Base-by-base conservation (phyloP, 2,888 invertebrate genomes). In the Microplitis deprimator region DNA sequence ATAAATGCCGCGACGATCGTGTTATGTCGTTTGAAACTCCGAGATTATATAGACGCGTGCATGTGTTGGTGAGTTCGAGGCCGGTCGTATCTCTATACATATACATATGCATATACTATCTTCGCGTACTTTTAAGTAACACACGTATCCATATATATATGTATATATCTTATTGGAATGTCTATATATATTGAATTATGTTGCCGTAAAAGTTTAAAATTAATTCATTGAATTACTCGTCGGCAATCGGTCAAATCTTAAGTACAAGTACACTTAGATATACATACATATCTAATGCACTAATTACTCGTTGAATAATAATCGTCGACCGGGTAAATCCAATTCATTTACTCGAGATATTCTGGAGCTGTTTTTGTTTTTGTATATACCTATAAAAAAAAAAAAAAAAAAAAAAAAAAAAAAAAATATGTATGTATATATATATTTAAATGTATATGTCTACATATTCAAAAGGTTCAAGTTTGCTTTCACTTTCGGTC, bases 401-500 rank as follows among this genome's bases (percentile, higher is more conserved):
- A 20, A 1, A 2, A 20, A 20, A 17, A 17, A 17, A 20, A 20
- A 20, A 20, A 20, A 20, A 1, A 2, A 20, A 20, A 17, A 17
- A 17, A 20, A 20, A 20, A 20, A 20, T 1, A 1, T 20, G 1
- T 50, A 10, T 50, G 1, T 65, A 0, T 20, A 3, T 7, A 7
- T 62, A 6, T 8, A 13, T 20, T 7, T 65, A 65, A 17, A 20
- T 38, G 17, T 61, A 29, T 17, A 64, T 40, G 64, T 77, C 79
- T 81, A 59, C 50, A 67, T 67, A 73, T 73, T 73, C 65, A 73
- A 67, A 73, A 85, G 84, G 84, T 86, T 85, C 85, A 86, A 85
- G 84, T 85, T 82, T 85, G 85, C 85, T 85, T 83, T 87, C 84
- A 83, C 85, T 86, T 86, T 87, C 85, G 83, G 81, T 80, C 79